Evolutionary conservation across 2,888 invertebrate genomes (phyloP).

Genomic region (Agriotes lineatus): DNA sequence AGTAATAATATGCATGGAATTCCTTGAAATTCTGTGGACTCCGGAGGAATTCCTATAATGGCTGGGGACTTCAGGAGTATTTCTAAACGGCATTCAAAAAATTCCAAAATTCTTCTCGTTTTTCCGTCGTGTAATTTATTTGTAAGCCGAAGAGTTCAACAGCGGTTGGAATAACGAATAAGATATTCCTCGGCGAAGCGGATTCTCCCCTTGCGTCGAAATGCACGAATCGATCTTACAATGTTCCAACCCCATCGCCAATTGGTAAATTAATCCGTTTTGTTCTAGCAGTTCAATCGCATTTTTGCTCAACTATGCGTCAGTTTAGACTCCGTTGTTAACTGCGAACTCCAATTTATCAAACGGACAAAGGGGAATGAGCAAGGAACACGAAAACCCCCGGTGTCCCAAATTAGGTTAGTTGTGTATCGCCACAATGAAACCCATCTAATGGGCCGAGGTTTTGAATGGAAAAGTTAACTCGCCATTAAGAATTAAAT

Average conservation of each 20-base stretch:
- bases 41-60: constrained; percentile 33
- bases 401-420: constrained; percentile 34
- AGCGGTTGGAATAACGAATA: too few species aligned
- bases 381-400: constrained; percentile 36
- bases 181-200: neutral
- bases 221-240: neutral
- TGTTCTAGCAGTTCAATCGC: constrained; percentile 18
- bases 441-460: constrained; percentile 27
- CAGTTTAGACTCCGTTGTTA: constrained; percentile 22
- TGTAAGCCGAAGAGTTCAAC: neutral
- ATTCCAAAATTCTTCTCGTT: constrained; percentile 20
- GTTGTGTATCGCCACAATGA: constrained; percentile 34
- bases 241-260: neutral
- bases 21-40: constrained; percentile 17
- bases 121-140: constrained; percentile 25
- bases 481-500: constrained; percentile 24
- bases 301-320: constrained; percentile 19
- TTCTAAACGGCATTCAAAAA: constrained; percentile 17
- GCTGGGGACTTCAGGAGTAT: constrained; percentile 5
- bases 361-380: constrained; percentile 30
- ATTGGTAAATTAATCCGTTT: constrained; percentile 18
- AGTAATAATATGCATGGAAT: constrained; percentile 33
- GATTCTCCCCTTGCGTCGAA: too few species aligned
- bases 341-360: constrained; percentile 36
- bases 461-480: constrained; percentile 31